phyloP scores from a whole-genome alignment of 2,113 vertebrate genomes.

The Cyanoderma ruficeps region DNA sequence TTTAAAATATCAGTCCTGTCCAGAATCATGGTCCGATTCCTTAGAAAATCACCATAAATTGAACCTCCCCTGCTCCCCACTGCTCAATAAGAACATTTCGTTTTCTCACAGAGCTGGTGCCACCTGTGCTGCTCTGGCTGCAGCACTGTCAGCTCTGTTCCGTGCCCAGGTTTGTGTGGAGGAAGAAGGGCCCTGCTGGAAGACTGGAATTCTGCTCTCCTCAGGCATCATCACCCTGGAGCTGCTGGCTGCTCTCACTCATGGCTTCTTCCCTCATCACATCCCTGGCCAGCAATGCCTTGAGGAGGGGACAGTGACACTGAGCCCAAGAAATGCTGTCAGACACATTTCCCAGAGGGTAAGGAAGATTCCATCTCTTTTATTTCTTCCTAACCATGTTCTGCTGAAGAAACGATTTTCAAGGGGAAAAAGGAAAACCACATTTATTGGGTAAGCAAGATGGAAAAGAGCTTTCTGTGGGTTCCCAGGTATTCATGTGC shows the following conservation, averaged over 20 bases:
- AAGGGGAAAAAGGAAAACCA: background rate
- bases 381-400: background rate
- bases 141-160: background rate
- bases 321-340: background rate
- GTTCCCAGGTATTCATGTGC: conserved; percentile 17
- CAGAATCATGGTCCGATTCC: background rate
- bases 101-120: background rate
- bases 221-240: background rate
- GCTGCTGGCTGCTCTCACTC: rapidly evolving
- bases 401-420: conserved; percentile 1
- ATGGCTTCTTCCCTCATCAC: background rate
- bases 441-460: background rate
- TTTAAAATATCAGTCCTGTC: conserved; percentile 2
- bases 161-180: background rate
- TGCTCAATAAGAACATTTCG: background rate
- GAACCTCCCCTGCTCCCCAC: background rate
- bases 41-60: background rate
- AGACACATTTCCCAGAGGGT: background rate
- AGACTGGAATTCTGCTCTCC: background rate
- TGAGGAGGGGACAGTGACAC: background rate
- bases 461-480: background rate
- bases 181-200: background rate
- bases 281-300: background rate
- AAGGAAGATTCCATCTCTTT: background rate
- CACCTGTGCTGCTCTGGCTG: background rate